phyloP scores from a whole-genome alignment of 1,140 invertebrate genomes.

The Macrotrachela quadricornifera region DNA sequence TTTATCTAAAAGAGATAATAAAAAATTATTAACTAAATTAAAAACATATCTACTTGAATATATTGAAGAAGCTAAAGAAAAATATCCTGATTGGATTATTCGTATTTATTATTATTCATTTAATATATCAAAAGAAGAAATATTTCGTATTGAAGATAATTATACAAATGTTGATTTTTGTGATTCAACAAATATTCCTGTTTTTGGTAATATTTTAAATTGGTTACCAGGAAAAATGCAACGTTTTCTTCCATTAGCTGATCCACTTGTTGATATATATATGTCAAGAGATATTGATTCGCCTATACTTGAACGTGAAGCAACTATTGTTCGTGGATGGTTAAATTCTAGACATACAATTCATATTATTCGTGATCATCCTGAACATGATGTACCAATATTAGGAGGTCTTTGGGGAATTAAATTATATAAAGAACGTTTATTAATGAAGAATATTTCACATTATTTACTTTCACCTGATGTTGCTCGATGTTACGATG shows the following conservation, averaged over 20 bases:
- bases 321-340: neutral
- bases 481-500: neutral
- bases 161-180: neutral
- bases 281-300: slow-evolving; percentile 5
- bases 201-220: too few species aligned
- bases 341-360: neutral
- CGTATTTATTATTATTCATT: neutral
- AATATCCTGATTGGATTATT: neutral
- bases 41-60: too few species aligned
- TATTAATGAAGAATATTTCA: neutral
- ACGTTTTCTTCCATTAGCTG: neutral
- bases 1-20: too few species aligned
- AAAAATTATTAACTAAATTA: too few species aligned
- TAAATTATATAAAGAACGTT: neutral
- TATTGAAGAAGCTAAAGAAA: neutral
- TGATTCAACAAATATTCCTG: neutral
- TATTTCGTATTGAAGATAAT: neutral
- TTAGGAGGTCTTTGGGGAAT: slow-evolving; percentile 5
- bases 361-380: slow-evolving; percentile 7
- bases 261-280: neutral
- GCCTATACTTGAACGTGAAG: neutral
- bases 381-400: neutral
- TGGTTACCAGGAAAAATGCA: neutral
- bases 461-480: neutral
- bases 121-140: neutral